Evolutionary conservation across 2,888 invertebrate species (phyloP).

Genomic region (Ethmia dodecea): DNA sequence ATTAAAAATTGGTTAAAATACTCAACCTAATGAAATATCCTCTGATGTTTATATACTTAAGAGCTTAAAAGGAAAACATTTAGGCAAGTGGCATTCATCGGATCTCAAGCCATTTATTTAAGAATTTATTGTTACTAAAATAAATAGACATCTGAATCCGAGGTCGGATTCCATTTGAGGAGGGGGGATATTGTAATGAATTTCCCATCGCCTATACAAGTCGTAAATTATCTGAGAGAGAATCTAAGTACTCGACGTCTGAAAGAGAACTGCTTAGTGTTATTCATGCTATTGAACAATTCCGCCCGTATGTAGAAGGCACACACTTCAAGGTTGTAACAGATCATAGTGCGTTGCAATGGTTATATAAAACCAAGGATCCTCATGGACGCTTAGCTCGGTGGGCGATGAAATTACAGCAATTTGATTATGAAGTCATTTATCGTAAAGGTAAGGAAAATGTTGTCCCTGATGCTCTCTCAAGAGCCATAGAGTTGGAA

Average conservation of each 20-base stretch:
- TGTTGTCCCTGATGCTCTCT: slow-evolving; percentile 10
- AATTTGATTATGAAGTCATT: slow-evolving; percentile 15
- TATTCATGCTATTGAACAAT: slow-evolving; percentile 13
- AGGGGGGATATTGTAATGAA: background rate
- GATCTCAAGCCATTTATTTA: background rate
- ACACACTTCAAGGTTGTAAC: slow-evolving; percentile 10
- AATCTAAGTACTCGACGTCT: slow-evolving; percentile 15
- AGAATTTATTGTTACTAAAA: background rate
- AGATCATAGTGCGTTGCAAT: slow-evolving; percentile 13
- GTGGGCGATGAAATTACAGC: slow-evolving; percentile 13
- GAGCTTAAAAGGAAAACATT: background rate
- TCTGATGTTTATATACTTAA: background rate
- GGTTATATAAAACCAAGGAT: slow-evolving; percentile 15
- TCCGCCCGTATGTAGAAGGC: slow-evolving; percentile 14
- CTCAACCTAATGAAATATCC: too few relatives aligned
- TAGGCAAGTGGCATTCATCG: slow-evolving; percentile 1
- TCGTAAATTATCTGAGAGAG: slow-evolving; percentile 2
- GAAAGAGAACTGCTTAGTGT: slow-evolving; percentile 18
- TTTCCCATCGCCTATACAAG: too few relatives aligned
- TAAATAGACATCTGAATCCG: background rate
- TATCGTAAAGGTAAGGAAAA: slow-evolving; percentile 11
- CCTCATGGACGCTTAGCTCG: slow-evolving; percentile 15
- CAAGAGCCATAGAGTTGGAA: background rate
- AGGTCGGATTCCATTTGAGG: background rate
- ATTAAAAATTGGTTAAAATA: too few relatives aligned